Base-by-base conservation (phyloP, 2,113 vertebrate species). In the Thunnus maccoyii region DNA sequence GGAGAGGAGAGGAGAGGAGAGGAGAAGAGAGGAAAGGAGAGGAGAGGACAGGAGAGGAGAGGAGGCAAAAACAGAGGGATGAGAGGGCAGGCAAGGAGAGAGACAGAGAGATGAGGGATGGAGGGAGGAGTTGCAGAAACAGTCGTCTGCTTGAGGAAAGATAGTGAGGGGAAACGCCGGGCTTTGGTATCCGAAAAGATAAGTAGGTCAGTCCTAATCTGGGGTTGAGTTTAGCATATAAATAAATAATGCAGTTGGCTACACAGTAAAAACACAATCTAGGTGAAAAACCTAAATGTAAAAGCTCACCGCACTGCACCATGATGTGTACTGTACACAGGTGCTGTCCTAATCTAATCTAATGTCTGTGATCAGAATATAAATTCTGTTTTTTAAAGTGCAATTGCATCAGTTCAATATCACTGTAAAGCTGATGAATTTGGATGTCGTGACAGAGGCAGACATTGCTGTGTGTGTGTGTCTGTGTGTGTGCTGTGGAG, bases 171-270 rank as follows among this genome's bases (percentile, higher is more conserved):
- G 69, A 80, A 86, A 87, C 54, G 51, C 63, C 63, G 76, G 75
- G 84, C 87, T 84, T 86, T 85, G 78, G 81, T 77, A 60, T 82
- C 64, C 4, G 20, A 88, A 91, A 89, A 89, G 82, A 92, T 79
- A 93, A 93, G 86, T 94, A 89, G 93, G 93, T 93, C 92, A 93
- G 88, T 87, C 63, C 75, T 89, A 91, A 93, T 90, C 85, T 89
- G 83, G 90, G 83, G 61, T 84, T 89, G 88, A 90, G 80, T 89
- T 93, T 80, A 82, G 72, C 57, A 36, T 67, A 86, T 94, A 90
- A 91, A 94, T 94, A 92, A 91, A 88, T 88, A 87, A 93, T 91
- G 74, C 76, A 83, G 60, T 56, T 73, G 60, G 83, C 80, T 76
- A 84, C 78, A 77, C 69, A 87, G 88, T 72, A 52, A 82, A 89